Base-by-base conservation (phyloP, 2,113 vertebrate species). In the Aplodontia rufa region DNA sequence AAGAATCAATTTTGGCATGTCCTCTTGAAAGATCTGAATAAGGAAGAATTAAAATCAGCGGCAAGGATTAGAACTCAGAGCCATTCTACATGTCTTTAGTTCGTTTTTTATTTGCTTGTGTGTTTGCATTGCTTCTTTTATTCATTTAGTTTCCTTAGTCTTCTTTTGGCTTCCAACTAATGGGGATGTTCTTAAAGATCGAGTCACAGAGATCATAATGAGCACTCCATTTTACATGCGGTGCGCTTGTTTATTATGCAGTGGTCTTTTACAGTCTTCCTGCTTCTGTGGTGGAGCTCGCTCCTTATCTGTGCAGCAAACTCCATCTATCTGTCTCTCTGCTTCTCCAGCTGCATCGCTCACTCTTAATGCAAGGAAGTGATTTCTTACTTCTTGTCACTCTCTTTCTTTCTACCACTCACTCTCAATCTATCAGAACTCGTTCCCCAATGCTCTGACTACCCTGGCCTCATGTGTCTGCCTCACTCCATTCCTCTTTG, bases 341-440 rank as follows among this genome's bases (percentile, higher is more conserved):
- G 83, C 89, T 79, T 81, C 91, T 79, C 35, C 5, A 22, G 74
- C 76, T 37, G 76, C 91, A 95, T 96, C 62, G 0, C 90, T 97
- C 93, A 95, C 93, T 92, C 76, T 95, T 96, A 94, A 97, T 94
- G 90, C 93, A n/a, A 40, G 96, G 87, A 97, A 95, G 96, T 98
- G 97, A 98, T 97, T 96, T 96, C 97, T 98, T 95, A 94, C 94
- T 84, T 87, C 95, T 74, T 97, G 97, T 98, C 97, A 90, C n/a
- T 93, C 94, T 94, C 91, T 72, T 80, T 96, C 80, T 71, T 95
- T 91, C 87, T 85, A 11, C 91, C 66, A 85, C 94, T 97, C 93
- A 95, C 71, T 97, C 97, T 97, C 97, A 80, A 94, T 97, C 94
- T 91, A 68, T 96, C 93, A 94, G 91, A 45, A 71, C 66, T 28